These are phyloP conservation scores for Aphidius colemani DNA, from an alignment of 2,888 invertebrate genomes.

Conservation along the genomic window DNA sequence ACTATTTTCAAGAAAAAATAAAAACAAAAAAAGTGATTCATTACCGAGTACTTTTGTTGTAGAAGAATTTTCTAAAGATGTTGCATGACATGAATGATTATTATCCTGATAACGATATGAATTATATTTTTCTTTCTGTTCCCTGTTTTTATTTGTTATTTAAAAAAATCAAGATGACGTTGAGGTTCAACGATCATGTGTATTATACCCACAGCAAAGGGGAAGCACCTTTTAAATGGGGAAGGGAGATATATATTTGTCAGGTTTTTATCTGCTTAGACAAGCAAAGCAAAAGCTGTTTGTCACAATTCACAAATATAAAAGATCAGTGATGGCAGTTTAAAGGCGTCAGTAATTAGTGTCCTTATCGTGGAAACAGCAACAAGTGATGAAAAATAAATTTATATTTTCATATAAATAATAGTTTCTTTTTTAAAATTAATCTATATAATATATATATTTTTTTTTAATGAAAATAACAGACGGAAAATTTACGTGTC, in stretches of 20 bases:
- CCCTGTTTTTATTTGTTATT: too few species aligned
- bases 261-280: constrained; percentile 33
- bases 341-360: constrained; percentile 44
- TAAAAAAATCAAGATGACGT: too few species aligned
- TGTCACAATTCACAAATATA: constrained; percentile 39
- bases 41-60: too few species aligned
- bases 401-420: background rate
- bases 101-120: too few species aligned
- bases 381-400: background rate
- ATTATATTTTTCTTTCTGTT: too few species aligned
- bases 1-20: too few species aligned
- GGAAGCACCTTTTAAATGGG: background rate
- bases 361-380: constrained; percentile 29
- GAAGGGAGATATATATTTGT: background rate
- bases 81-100: too few species aligned
- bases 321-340: constrained; percentile 44
- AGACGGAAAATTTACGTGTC: background rate
- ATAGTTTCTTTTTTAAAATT: constrained; percentile 2
- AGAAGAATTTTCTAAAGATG: too few species aligned
- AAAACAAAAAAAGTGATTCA: too few species aligned
- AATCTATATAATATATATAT: constrained; percentile 1
- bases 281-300: constrained; percentile 18
- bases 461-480: background rate
- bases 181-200: too few species aligned
- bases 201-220: too few species aligned